phyloP scores from a whole-genome alignment of 2,113 vertebrate genomes.

The Nannobrachium achirus region DNA sequence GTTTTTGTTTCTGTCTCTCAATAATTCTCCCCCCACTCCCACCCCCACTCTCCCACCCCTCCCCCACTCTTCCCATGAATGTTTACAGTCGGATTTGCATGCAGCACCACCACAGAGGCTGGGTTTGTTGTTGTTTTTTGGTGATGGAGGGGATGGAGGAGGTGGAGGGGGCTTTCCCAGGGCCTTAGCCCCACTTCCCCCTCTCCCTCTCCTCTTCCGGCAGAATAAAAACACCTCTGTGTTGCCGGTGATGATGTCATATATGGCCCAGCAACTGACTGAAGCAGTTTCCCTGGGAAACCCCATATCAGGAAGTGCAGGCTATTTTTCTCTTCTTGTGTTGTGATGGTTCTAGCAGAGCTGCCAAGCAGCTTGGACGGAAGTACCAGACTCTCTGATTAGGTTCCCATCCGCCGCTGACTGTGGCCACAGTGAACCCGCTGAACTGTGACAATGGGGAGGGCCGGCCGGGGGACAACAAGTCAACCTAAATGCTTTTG shows the following conservation, averaged over 20 bases:
- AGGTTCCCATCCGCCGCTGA: neutral
- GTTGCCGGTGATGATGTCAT: constrained; percentile 3
- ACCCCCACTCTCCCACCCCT: neutral
- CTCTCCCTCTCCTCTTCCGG: constrained; percentile 28
- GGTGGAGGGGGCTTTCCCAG: constrained; percentile 63
- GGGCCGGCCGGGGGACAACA: no score
- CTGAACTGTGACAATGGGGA: no score
- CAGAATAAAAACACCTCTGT: constrained; percentile 64
- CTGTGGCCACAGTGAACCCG: no score
- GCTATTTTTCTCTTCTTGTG: neutral
- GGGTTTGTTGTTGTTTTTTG: constrained; percentile 57
- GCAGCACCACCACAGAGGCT: constrained; percentile 17
- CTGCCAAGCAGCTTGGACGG: neutral
- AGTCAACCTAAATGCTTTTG: no score
- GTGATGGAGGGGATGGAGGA: constrained; percentile 37
- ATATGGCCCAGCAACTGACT: neutral
- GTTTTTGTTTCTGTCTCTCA: constrained; percentile 24
- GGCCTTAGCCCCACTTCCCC: constrained; percentile 25
- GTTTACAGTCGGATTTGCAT: constrained; percentile 69
- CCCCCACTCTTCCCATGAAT: neutral
- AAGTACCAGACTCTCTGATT: neutral
- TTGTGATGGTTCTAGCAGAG: constrained; percentile 2
- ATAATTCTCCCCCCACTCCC: neutral
- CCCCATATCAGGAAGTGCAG: constrained; percentile 7
- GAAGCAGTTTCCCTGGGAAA: neutral